These are phyloP conservation scores for Montipora capricornis DNA, from an alignment of 64 coral and sea anemone species.

Conservation along the genomic window DNA sequence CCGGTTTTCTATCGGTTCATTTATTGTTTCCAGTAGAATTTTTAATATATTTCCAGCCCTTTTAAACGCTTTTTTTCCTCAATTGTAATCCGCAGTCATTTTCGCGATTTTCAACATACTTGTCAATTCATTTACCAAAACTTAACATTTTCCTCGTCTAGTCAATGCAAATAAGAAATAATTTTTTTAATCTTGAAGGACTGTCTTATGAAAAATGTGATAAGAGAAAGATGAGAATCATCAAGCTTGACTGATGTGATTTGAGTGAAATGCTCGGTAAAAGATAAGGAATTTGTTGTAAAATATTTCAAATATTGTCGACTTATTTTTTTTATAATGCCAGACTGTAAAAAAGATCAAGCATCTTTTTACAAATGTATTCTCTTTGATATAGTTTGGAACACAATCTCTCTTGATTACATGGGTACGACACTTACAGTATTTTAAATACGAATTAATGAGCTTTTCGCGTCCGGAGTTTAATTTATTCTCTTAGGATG, in stretches of 20 bases:
- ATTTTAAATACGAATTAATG: neutral
- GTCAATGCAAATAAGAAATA: no score
- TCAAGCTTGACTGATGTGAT: neutral
- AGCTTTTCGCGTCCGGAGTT: neutral
- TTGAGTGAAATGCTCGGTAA: neutral
- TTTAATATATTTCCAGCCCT: neutral
- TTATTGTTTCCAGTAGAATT: neutral
- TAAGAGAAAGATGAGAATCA: neutral
- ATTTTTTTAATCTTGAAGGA: no score
- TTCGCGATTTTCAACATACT: neutral
- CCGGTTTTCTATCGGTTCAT: slow-evolving; percentile 30
- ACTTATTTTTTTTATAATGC: neutral
- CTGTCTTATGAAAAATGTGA: neutral
- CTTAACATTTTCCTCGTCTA: no score
- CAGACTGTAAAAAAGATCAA: neutral
- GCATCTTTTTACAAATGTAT: neutral
- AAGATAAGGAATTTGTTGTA: neutral
- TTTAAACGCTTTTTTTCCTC: neutral
- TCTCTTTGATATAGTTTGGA: neutral
- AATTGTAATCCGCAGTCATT: neutral
- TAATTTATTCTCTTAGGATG: neutral
- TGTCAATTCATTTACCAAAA: no score
- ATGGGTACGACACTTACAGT: neutral
- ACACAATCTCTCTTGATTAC: neutral
- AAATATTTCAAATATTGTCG: neutral